Base-by-base conservation (phyloP, 1,140 invertebrate genomes). In the Piezodorus guildinii region DNA sequence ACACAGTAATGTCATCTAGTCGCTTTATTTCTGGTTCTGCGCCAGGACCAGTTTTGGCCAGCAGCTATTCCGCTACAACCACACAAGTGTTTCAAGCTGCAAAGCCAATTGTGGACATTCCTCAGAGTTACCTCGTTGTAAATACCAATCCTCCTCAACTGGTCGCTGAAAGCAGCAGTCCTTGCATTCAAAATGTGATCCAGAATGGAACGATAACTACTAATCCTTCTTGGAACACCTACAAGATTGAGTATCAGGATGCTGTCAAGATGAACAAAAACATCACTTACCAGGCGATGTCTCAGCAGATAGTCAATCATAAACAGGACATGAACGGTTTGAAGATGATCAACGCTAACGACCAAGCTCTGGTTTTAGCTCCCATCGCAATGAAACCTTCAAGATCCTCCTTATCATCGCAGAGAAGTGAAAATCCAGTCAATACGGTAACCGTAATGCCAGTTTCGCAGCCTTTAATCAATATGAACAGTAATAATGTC, bases 1-100 rank as follows among this genome's bases (percentile, higher is more conserved):
- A 89, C 70, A 89, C 87, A 15, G 86, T 89, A 0, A 89, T 89
- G 86, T 87, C 85, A 21, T 88, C 86, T 25, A 87, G 88, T 71
- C 87, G 89, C 68, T 88, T 88, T 72, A 81, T 89, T 27, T 83
- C 51, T 19, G 85, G 85, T 12, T 85, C 85, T 5, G 83, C 88
- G 74, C 85, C 85, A 59, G 86, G 87, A 52, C 84, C 88, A 14
- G 74, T 88, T 10, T 84, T 85, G 30, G 82, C 85, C 68, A 87
- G 85, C 68, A 88, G 86, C 72, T 88, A 87, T 72, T 85, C 83
- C 30, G 85, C 87, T 49, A 88, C 85, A 0, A 86, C 87, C 6
- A 90, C 87, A 0, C 87, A 90, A 76, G 84, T 87, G 43, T 86
- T 86, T 71, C 86, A 89, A 77, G 85, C 87, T 0, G 87, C 86